A percentile compares a stretch with the other conserved stretches of the same genome.
Evolutionary conservation across 2,113 vertebrate species (phyloP).

Genomic region (Chlorodrepanis virens): DNA sequence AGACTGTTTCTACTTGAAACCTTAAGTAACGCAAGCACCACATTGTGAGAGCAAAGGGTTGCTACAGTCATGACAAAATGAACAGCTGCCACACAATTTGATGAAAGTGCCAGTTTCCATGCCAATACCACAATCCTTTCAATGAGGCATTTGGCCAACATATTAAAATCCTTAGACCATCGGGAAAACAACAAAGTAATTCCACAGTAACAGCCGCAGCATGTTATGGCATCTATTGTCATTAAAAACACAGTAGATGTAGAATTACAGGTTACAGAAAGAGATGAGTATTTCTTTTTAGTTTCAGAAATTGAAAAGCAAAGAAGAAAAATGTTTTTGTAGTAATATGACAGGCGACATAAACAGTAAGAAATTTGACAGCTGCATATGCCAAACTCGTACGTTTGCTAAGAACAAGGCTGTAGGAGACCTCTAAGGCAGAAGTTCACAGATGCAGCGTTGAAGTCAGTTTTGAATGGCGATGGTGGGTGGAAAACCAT

Average conservation of each 20-base stretch:
- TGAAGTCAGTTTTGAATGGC: background rate
- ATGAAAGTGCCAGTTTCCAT: background rate
- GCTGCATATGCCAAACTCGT: background rate
- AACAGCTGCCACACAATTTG: conserved; percentile 13
- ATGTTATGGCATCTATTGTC: background rate
- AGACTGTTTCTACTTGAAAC: background rate
- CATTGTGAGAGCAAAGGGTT: background rate
- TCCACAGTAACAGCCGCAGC: background rate
- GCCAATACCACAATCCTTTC: background rate
- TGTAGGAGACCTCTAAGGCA: background rate
- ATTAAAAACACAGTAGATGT: background rate
- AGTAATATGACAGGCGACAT: conserved; percentile 8
- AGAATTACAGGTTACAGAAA: background rate
- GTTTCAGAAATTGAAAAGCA: background rate
- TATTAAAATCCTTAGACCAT: background rate
- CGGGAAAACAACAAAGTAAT: background rate
- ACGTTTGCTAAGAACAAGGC: background rate
- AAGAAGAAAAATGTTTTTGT: background rate
- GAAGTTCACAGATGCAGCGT: background rate
- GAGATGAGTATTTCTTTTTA: background rate
- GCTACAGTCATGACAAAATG: background rate
- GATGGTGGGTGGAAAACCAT: background rate
- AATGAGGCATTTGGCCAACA: background rate
- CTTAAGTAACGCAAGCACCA: background rate
- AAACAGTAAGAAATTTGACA: conserved; percentile 28